Evolutionary conservation across 2,113 vertebrate species (phyloP).

Genomic region (Etia nguti): DNA sequence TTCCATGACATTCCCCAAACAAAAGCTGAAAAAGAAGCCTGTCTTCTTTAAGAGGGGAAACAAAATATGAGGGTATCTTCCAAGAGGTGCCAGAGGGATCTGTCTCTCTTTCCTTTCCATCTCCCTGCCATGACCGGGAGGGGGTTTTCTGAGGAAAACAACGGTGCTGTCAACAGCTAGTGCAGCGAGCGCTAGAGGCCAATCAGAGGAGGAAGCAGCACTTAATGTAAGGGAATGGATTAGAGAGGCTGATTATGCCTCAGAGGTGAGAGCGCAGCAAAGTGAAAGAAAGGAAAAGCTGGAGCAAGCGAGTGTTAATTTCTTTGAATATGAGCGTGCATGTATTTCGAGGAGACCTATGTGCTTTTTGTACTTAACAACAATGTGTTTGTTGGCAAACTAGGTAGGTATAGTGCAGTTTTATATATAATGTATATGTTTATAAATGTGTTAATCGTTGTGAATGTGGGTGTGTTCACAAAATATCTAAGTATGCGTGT

Average conservation of each 20-base stretch:
- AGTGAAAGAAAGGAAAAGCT: slow-evolving; percentile 38
- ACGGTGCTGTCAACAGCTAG: slow-evolving; percentile 50
- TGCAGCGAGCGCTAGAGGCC: slow-evolving; percentile 48
- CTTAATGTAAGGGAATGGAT: slow-evolving; percentile 69
- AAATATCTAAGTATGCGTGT: not conserved
- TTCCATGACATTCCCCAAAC: slow-evolving; percentile 52
- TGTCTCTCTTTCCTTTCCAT: slow-evolving; percentile 54
- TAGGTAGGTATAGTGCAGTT: not conserved
- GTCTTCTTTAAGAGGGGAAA: slow-evolving; percentile 45
- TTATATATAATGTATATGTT: not conserved
- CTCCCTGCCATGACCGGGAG: slow-evolving; percentile 36
- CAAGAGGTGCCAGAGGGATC: slow-evolving; percentile 56
- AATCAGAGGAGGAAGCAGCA: slow-evolving; percentile 53
- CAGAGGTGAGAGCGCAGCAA: slow-evolving; percentile 50
- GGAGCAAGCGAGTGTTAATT: not conserved
- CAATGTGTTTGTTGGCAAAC: not conserved
- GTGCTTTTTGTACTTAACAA: not conserved
- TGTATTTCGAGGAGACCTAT: not conserved
- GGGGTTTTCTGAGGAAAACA: slow-evolving; percentile 57
- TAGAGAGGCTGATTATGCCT: slow-evolving; percentile 68
- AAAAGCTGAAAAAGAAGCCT: slow-evolving; percentile 56
- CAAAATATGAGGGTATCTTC: slow-evolving; percentile 60
- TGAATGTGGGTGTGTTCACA: not conserved
- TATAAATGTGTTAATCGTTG: not conserved
- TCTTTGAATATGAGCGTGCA: slow-evolving; percentile 1